Evolutionary conservation across 1,140 invertebrate species (phyloP), one percentile per base, ranked within the genome.

Genomic region (Trachymyrmex septentrionalis): DNA sequence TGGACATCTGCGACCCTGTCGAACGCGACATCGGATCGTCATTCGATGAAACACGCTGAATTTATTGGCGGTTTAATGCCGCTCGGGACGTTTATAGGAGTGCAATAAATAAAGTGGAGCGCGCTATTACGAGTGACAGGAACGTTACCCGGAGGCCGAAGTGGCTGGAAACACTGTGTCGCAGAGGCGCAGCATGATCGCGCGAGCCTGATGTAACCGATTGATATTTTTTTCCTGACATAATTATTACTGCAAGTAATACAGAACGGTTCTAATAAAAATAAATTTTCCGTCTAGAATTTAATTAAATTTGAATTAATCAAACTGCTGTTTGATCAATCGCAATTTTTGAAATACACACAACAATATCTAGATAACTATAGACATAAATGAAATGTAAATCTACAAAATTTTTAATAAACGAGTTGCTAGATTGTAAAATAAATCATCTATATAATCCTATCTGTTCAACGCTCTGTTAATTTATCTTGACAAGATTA

Each of bases 51-150:
- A 85, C 77, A 64, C 86, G 72, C 10, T 66, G 67, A 88, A 91
- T 91, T 90, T 90, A 90, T 90, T 85, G 84, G 19, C 59, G 66
- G 59, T 90, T 91, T 90, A 88, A 91, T 91, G 76, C 77, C 84
- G 34, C 77, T 12, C 19, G 50, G 86, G 87, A 90, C 81, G 84
- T 88, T 90, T 88, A 90, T 90, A 85, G 86, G 67, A 48, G 61
- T 12, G 84, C 81, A 71, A 90, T 91, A 90, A 91, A 91, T 91
- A 90, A 90, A 89, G 67, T 57, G 64, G 84, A 67, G 64, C 59
- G 44, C 71, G 55, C 59, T 53, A 53, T 71, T 73, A 77, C 77
- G 82, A 57, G 84, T 59, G 78, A 81, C 61, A 80, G 72, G 48
- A 78, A 73, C 86, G 90, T 89, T 75, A 78, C 67, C 67, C 73